Evolutionary conservation across 1,140 invertebrate genomes (phyloP), one percentile per base, ranked within the genome.

Genomic region (Drepana arcuata): DNA sequence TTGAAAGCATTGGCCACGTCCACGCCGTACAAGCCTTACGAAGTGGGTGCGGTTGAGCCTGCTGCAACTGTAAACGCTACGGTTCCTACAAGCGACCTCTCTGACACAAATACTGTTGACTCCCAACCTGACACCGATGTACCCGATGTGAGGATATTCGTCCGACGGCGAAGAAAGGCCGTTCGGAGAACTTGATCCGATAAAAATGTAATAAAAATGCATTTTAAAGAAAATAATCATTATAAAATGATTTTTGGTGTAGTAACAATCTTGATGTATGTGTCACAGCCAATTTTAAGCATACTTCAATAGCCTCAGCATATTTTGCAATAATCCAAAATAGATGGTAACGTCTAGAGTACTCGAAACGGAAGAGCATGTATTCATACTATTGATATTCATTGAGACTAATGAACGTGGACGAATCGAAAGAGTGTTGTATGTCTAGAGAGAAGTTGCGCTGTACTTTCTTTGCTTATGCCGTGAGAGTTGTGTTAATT

Each of bases 121-220:
- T 37, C 36, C 1, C 36, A 40, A 16, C 6, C 4, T 10, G 33
- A 41, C 16, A 25, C 30, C 25, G 67, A 75, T 34, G 53, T 54
- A 27, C 77, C 77, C 21, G 77, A 81, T 38, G 55, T 81, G 7
- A 69, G 70, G 46, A 78, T 81, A 56, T 62, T 75, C 52, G 56
- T 78, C 3, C 69, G 59, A 45, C 54, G 73, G 34, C 42, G 63
- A 45, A 66, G 60, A 25, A 78, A 61, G 67, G 12, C 42, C 7
- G 15, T 50, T 6, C 68, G 51, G 28, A 63, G 51, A 49, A 41
- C 14, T 34, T 14, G 21, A 25, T 21, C 4, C 4, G 9, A 4
- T 21, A 4, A 5, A 5, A 9, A 21, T 21, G 9, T 5, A 5
- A 21, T 5, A 21, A 21, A 21, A 21, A 9, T 4, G 9, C 18